Evolutionary conservation across 2,888 invertebrate species (phyloP), one percentile per base, ranked within the genome.

Genomic region (Cryptocephalus primarius): DNA sequence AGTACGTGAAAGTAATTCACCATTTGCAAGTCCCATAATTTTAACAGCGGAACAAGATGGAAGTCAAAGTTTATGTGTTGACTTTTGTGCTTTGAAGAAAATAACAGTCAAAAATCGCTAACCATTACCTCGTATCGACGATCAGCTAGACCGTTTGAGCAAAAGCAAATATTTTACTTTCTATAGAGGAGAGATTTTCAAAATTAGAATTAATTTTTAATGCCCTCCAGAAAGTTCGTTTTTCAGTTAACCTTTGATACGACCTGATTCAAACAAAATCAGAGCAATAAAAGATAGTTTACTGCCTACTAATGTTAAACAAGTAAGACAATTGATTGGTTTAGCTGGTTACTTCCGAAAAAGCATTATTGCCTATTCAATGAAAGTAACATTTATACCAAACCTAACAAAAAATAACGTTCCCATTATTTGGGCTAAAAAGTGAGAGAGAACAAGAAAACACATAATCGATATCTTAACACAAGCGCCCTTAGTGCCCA

Each of bases 51-150:
- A 34, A 34, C 9, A 34, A 34, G 34, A 34, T n/a, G 34, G 34
- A 9, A 34, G 34, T 34, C 34, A 34, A 9, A 9, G 34, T 34
- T n/a, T 34, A 34, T 34, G 34, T 34, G 34, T 34, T 9, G 34
- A 34, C n/a, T 34, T 34, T n/a, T n/a, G 34, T 34, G 34, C 34
- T 34, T 34, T 34, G n/a, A n/a, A 34, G n/a, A 34, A 9, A 34
- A 34, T 62, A 49, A 43, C 49, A 10, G 51, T 39, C 34, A 54
- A n/a, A n/a, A n/a, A n/a, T n/a, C n/a, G n/a, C n/a, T n/a, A n/a
- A n/a, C n/a, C n/a, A n/a, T n/a, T n/a, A n/a, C n/a, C n/a, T n/a
- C n/a, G n/a, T n/a, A n/a, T n/a, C n/a, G n/a, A n/a, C n/a, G n/a
- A n/a, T n/a, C n/a, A n/a, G n/a, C n/a, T n/a, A n/a, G n/a, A n/a